Base-by-base conservation (phyloP, 2,888 invertebrate genomes). In the Macaria liturata region DNA sequence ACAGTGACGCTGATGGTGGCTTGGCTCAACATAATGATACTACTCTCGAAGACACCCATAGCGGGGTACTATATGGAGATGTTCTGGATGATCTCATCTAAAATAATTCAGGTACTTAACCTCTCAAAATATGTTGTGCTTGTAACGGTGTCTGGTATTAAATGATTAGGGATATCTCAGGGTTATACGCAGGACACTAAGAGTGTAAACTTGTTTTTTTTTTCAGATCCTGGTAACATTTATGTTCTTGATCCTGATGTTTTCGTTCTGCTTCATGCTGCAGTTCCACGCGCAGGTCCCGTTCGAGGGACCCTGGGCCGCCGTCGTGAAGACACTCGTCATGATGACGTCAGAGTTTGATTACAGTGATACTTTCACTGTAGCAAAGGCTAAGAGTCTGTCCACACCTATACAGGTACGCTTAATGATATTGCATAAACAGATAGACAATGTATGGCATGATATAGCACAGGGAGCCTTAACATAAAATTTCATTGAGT, bases 291-390 rank as follows among this genome's bases (percentile, higher is more conserved):
- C 86, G 0, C 71, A 83, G 54, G 44, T 20, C 6, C 53, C 57
- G 0, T 93, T 93, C 64, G 83, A 86, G 32, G 84, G 81, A 9
- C 91, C 92, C 0, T 88, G 88, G 81, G 80, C 88, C 2, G 86
- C 93, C 0, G 69, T 93, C 3, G 83, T 93, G 4, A 93, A 93
- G 68, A 93, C 93, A 0, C 76, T 93, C 54, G 92, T 93, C 8
- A 93, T 93, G 93, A 92, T 93, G 93, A 93, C 92, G 3, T 91
- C 93, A 45, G 93, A 93, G 64, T 93, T 92, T 52, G 93, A 93
- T 61, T 93, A 53, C 34, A 32, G 31, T 6, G 42, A 42, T 9
- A 49, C 34, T 9, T 52, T 57, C 9, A 39, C 30, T 0, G 32
- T 37, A 49, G 40, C 8, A 9, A 20, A 46, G 6, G 7, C 32